These are phyloP conservation scores for Andrena camellia DNA, from an alignment of 2,888 invertebrate genomes.

Conservation along the genomic window DNA sequence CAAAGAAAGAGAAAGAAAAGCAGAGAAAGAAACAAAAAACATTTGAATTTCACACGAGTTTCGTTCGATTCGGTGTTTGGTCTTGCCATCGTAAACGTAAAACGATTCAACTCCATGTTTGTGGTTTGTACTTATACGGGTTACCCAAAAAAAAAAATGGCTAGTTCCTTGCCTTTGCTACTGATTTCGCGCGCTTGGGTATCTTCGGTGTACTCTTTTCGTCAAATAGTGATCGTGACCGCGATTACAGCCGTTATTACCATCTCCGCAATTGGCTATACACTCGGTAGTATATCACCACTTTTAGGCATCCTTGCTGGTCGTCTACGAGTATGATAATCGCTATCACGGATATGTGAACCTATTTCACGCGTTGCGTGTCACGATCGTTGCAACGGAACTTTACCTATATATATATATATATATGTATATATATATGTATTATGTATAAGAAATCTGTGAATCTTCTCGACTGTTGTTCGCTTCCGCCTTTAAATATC, in stretches of 20 bases:
- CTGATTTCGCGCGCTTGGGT: constrained; percentile 23
- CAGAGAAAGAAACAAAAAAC: constrained; percentile 38
- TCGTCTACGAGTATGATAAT: not conserved
- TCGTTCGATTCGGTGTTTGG: not conserved
- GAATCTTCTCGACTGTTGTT: not conserved
- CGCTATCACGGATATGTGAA: not conserved
- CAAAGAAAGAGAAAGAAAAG: constrained; percentile 32
- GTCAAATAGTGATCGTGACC: not conserved
- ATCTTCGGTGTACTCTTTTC: not conserved
- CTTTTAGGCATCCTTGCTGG: not conserved
- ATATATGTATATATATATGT: too few species aligned
- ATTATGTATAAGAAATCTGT: not conserved
- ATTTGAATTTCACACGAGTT: constrained; percentile 42
- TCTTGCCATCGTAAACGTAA: not conserved
- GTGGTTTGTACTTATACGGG: not conserved
- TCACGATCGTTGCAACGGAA: constrained; percentile 8
- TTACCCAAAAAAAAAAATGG: constrained; percentile 17
- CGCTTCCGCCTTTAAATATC: constrained; percentile 30
- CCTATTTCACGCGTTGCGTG: not conserved
- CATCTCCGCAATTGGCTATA: not conserved
- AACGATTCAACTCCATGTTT: not conserved
- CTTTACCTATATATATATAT: not conserved
- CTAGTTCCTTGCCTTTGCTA: not conserved
- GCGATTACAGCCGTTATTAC: not conserved
- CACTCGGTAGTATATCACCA: too few species aligned